Base-by-base conservation (phyloP, 2,113 vertebrate genomes). In the Jaculus jaculus region DNA sequence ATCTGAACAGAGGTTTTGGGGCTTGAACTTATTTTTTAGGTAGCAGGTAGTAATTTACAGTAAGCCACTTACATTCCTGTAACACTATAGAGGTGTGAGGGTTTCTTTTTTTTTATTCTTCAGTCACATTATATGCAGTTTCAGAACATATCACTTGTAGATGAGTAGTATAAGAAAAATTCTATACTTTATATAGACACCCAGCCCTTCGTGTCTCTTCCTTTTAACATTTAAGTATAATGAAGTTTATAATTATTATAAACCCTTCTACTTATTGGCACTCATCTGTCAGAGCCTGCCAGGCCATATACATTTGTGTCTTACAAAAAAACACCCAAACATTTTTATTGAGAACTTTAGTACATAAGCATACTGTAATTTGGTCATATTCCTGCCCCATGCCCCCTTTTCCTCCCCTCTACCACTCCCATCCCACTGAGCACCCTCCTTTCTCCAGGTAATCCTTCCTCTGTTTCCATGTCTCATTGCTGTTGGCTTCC, bases 171-270 rank as follows among this genome's bases (percentile, higher is more conserved):
- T 66, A 84, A 65, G 37, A 28, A 42, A 93, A 63, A 80, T n/a
- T 63, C 75, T 92, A 84, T 82, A 61, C 65, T 86, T 89, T 94
- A 32, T 88, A 39, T 71, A 63, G 5, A 83, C 16, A 77, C 28
- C 72, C 24, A 85, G 30, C 11, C 60, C 82, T 77, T 80, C 81
- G 11, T 86, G 47, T 23, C 83, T 71, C 12, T 75, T 90, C 42
- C 61, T 85, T 95, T 96, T 39, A 82, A 73, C 73, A 77, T 79
- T 80, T 66, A 91, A 21, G 2, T 39, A 54, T 39, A 78, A 37
- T 68, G 73, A 37, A 72, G 39, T 63, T 72, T 84, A 61, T 73
- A 81, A 60, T 87, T 83, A 81, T 42, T 58, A 42, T 93, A 84
- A 75, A 2, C 2, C 65, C 30, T 90, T 82, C 34, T 39, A 23